Evolutionary conservation across 1,140 invertebrate species (phyloP).

Genomic region (Gonioctena quinquepunctata): DNA sequence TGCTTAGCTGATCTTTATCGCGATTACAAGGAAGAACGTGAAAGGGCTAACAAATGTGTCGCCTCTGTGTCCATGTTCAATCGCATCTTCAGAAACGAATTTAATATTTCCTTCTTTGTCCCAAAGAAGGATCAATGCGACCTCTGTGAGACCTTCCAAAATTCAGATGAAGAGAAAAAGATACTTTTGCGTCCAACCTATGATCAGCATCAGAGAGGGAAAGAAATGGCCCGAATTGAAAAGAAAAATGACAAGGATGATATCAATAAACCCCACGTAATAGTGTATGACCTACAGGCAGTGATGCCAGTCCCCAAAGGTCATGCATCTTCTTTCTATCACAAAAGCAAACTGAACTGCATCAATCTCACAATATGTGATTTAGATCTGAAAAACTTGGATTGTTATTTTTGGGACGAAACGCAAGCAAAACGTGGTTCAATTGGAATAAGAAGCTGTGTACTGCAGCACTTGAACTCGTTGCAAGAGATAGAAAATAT

Average conservation of each 20-base stretch:
- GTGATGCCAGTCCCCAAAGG: constrained; percentile 44
- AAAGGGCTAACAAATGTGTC: constrained; percentile 20
- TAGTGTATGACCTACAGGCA: constrained; percentile 39
- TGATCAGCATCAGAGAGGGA: constrained; percentile 44
- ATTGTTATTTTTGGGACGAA: constrained; percentile 57
- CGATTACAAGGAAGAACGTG: constrained; percentile 26
- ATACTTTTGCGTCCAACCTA: constrained; percentile 33
- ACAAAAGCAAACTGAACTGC: constrained; percentile 45
- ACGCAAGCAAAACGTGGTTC: constrained; percentile 51
- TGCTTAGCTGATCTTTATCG: constrained; percentile 42
- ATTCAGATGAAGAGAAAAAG: constrained; percentile 42
- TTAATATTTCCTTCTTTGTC: constrained; percentile 50
- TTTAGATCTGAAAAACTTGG: constrained; percentile 29
- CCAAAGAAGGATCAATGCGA: constrained; percentile 56
- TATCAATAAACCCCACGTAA: background rate
- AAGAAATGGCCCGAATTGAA: constrained; percentile 27
- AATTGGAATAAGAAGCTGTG: constrained; percentile 53
- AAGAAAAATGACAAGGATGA: constrained; percentile 47
- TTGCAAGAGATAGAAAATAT: constrained; percentile 29
- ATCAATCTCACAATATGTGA: constrained; percentile 50
- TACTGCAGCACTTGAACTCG: background rate
- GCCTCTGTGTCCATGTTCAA: constrained; percentile 24
- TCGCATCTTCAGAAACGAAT: constrained; percentile 44
- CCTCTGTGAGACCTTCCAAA: constrained; percentile 46
- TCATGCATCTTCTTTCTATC: constrained; percentile 40